These are phyloP conservation scores for Nestor notabilis DNA, from an alignment of 2,113 vertebrate genomes.

Conservation along the genomic window DNA sequence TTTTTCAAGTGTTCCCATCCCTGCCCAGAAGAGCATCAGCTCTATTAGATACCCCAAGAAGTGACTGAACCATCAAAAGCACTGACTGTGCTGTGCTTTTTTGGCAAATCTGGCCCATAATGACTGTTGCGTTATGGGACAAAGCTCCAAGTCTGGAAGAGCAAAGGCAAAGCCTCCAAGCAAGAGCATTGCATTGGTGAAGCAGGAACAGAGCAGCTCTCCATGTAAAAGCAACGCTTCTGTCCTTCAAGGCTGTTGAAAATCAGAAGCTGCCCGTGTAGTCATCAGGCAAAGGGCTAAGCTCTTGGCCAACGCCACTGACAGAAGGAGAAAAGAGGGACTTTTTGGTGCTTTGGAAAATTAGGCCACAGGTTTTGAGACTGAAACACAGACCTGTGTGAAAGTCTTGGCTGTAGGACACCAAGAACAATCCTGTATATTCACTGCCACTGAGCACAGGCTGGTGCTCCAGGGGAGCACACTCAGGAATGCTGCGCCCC, in stretches of 20 bases:
- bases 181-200: not conserved
- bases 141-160: not conserved
- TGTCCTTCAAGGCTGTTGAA: not conserved
- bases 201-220: not conserved
- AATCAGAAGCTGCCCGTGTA: accelerated
- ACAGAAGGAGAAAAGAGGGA: not conserved
- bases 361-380: not conserved
- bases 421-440: accelerated
- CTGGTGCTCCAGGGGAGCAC: not conserved
- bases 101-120: not conserved
- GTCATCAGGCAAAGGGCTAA: not conserved
- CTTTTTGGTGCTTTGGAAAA: not conserved
- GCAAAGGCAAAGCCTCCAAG: not conserved
- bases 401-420: not conserved
- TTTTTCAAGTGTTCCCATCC: not conserved
- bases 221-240: accelerated
- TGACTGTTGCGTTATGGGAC: not conserved
- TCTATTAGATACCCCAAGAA: not conserved
- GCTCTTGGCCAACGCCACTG: not conserved
- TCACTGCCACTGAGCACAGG: not conserved
- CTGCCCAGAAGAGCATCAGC: not conserved
- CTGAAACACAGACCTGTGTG: accelerated
- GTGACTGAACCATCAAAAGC: not conserved
- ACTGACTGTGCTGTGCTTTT: not conserved
- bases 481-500: not conserved